Percentiles rank a stretch among this genome's conserved stretches.
phyloP scores from a whole-genome alignment of 2,113 vertebrate genomes.

The Cranoglanis bouderius region DNA sequence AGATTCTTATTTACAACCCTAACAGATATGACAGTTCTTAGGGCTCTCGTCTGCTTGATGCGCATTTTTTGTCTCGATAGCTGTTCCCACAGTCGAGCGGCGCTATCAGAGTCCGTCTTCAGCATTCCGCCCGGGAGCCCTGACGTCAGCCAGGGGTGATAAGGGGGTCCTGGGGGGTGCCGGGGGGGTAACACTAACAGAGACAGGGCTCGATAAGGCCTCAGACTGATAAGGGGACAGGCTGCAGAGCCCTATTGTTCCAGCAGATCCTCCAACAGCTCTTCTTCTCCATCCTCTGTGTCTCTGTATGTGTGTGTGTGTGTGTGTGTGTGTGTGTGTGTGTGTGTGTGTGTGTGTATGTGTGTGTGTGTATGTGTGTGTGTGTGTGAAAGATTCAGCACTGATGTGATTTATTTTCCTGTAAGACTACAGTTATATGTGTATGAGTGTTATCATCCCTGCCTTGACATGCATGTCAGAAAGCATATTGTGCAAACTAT shows the following conservation, averaged over 20 bases:
- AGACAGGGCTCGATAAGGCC: conserved; percentile 75
- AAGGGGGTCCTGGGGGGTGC: conserved; percentile 50
- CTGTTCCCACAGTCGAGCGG: conserved; percentile 49
- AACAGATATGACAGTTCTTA: not conserved
- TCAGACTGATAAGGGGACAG: conserved; percentile 75
- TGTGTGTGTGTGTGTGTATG: not conserved
- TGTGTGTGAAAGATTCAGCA: not conserved
- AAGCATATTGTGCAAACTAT: not conserved
- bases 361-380: not conserved
- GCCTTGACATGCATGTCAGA: not conserved
- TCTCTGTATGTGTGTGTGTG: not conserved
- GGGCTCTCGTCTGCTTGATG: not conserved
- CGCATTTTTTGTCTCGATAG: not conserved
- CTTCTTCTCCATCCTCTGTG: conserved; percentile 26
- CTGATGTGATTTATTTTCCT: conserved; percentile 12
- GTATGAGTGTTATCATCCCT: not conserved
- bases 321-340: not conserved
- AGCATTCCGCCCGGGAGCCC: conserved; percentile 54
- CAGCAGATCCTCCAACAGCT: conserved; percentile 70
- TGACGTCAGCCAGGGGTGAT: conserved; percentile 61
- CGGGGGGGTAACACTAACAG: conserved; percentile 80
- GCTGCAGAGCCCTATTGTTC: conserved; percentile 77
- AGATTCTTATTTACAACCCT: not conserved
- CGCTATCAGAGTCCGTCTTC: conserved; percentile 59
- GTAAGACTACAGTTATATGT: not conserved